These are phyloP conservation scores for Nyctereutes procyonoides DNA, from an alignment of 2,113 vertebrate species.

Conservation along the genomic window DNA sequence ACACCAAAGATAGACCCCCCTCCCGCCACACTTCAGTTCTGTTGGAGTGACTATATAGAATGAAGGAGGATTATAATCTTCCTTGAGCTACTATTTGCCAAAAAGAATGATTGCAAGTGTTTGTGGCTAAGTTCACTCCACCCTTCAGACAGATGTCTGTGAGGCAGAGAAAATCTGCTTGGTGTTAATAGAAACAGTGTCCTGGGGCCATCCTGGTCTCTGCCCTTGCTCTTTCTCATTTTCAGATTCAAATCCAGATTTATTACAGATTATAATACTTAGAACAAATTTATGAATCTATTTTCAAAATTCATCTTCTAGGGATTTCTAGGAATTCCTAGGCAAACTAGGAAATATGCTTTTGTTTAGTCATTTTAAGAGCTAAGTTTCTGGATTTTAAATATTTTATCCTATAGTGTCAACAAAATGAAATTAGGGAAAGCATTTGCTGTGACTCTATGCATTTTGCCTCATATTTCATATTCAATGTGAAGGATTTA, in stretches of 20 bases:
- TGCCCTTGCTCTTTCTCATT: neutral
- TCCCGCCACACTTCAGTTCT: neutral
- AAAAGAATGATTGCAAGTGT: neutral
- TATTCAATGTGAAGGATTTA: neutral
- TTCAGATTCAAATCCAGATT: constrained; percentile 11
- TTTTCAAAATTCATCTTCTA: constrained; percentile 28
- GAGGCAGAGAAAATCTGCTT: neutral
- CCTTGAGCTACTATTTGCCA: neutral
- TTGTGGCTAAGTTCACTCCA: neutral
- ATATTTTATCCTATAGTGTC: neutral
- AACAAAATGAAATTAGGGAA: neutral
- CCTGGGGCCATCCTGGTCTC: neutral
- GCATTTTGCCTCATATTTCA: constrained; percentile 2
- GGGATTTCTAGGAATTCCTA: constrained; percentile 12
- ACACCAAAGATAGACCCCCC: neutral
- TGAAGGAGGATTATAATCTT: neutral
- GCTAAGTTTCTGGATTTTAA: neutral
- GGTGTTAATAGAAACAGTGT: accelerated
- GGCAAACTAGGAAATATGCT: neutral
- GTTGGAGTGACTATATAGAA: neutral
- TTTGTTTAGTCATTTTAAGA: constrained; percentile 43
- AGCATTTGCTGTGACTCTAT: neutral
- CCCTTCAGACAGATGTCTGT: neutral
- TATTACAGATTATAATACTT: neutral
- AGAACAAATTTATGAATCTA: neutral